These are phyloP conservation scores for Asbolus verrucosus DNA, from an alignment of 1,140 invertebrate species.

Conservation along the genomic window DNA sequence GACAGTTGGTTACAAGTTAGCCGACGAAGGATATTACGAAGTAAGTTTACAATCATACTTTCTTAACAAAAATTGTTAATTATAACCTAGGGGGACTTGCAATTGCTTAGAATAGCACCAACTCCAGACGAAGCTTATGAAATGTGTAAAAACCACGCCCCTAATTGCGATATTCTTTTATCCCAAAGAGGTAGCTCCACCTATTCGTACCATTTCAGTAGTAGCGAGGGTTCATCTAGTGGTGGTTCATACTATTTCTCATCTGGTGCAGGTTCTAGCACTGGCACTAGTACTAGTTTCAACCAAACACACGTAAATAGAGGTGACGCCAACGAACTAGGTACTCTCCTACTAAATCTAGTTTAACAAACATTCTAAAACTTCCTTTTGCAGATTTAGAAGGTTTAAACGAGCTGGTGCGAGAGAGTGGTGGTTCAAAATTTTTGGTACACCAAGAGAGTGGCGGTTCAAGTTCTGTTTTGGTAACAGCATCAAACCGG, in stretches of 20 bases:
- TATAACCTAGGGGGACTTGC: slow-evolving; percentile 87
- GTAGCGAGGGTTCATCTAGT: too few relatives aligned
- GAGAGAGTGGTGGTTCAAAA: too few relatives aligned
- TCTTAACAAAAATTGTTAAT: slow-evolving; percentile 15
- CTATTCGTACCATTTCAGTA: too few relatives aligned
- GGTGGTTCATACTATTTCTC: too few relatives aligned
- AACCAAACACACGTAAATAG: too few relatives aligned
- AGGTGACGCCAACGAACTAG: neutral
- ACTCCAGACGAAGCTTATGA: slow-evolving; percentile 85
- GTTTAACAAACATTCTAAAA: neutral
- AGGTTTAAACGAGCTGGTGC: too few relatives aligned
- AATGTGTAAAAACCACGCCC: slow-evolving; percentile 75
- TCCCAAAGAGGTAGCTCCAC: neutral
- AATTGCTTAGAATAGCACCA: slow-evolving; percentile 78
- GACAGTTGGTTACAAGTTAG: slow-evolving; percentile 77
- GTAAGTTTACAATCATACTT: slow-evolving; percentile 64
- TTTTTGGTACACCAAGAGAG: too few relatives aligned
- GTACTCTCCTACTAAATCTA: too few relatives aligned
- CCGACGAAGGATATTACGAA: slow-evolving; percentile 74
- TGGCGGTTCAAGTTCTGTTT: neutral
- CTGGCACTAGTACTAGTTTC: too few relatives aligned
- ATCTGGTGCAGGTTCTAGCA: too few relatives aligned
- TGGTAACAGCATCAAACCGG: neutral
- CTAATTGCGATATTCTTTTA: slow-evolving; percentile 69
- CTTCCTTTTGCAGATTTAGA: neutral